These are phyloP conservation scores for Balaenoptera acutorostrata DNA, from an alignment of 2,113 vertebrate species.

Conservation along the genomic window DNA sequence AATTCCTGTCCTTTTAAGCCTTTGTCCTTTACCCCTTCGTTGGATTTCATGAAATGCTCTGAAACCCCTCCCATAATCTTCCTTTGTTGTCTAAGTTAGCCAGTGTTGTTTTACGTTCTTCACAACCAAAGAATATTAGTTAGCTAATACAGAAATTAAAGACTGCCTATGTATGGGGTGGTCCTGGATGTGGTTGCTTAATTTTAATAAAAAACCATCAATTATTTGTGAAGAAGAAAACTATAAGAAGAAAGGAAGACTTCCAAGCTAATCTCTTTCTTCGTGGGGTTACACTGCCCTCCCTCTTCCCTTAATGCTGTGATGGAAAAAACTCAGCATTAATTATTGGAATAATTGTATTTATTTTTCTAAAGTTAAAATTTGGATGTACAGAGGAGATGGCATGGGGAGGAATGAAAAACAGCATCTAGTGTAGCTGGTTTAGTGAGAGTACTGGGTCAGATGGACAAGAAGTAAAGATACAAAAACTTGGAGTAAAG, in stretches of 20 bases:
- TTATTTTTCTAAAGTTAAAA: neutral
- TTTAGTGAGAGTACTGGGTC: neutral
- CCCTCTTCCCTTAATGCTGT: neutral
- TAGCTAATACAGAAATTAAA: neutral
- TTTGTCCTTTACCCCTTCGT: neutral
- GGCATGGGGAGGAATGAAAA: neutral
- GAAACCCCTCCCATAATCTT: neutral
- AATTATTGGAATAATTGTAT: neutral
- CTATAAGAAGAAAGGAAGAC: neutral
- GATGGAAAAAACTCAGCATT: neutral
- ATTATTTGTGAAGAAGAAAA: neutral
- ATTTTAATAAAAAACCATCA: neutral
- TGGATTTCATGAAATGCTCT: neutral
- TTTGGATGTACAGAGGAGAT: neutral
- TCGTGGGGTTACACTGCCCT: neutral
- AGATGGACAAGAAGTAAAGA: neutral
- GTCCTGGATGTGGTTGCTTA: neutral
- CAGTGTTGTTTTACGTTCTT: neutral
- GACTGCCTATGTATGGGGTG: neutral
- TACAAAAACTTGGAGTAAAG: neutral
- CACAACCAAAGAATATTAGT: neutral
- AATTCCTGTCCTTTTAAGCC: neutral
- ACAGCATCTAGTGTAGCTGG: neutral
- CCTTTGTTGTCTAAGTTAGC: neutral
- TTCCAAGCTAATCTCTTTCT: neutral